phyloP scores from a whole-genome alignment of 2,113 vertebrate genomes.

The Chelonoidis abingdonii region DNA sequence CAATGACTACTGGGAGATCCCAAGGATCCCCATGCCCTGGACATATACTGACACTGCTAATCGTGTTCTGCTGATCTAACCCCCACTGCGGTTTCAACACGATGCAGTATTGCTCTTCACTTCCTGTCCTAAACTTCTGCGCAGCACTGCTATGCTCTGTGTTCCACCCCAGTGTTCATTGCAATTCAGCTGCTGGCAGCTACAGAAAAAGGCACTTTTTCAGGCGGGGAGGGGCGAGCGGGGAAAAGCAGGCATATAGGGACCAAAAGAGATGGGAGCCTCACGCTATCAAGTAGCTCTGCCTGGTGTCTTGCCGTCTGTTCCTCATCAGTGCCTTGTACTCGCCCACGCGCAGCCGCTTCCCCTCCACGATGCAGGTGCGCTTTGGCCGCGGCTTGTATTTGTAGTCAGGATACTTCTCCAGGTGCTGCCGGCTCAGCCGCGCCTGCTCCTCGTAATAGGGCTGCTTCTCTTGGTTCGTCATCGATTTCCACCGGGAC shows the following conservation, averaged over 20 bases:
- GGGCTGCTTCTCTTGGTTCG: slow-evolving; percentile 98
- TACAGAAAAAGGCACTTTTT: background rate
- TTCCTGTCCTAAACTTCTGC: background rate
- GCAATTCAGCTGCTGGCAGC: background rate
- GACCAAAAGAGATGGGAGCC: background rate
- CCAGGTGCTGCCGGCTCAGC: slow-evolving; percentile 96
- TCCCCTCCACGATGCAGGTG: slow-evolving; percentile 97
- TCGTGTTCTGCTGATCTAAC: background rate
- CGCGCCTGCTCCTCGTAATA: slow-evolving; percentile 98
- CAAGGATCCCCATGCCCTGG: background rate
- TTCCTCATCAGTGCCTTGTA: slow-evolving; percentile 99
- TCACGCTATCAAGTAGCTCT: slow-evolving; percentile 89
- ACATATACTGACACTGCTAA: background rate
- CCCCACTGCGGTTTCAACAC: background rate
- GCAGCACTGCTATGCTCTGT: background rate
- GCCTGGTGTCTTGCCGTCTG: slow-evolving; percentile 91
- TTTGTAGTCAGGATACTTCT: slow-evolving; percentile 98
- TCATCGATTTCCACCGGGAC: slow-evolving; percentile 97
- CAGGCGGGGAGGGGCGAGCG: background rate
- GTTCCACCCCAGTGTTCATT: background rate
- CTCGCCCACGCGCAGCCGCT: slow-evolving; percentile 94
- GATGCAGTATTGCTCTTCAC: background rate
- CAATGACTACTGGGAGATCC: background rate
- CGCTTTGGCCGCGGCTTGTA: slow-evolving; percentile 97
- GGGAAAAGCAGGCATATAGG: background rate